Base-by-base conservation (phyloP, 2,113 vertebrate species). In the Sula dactylatra region DNA sequence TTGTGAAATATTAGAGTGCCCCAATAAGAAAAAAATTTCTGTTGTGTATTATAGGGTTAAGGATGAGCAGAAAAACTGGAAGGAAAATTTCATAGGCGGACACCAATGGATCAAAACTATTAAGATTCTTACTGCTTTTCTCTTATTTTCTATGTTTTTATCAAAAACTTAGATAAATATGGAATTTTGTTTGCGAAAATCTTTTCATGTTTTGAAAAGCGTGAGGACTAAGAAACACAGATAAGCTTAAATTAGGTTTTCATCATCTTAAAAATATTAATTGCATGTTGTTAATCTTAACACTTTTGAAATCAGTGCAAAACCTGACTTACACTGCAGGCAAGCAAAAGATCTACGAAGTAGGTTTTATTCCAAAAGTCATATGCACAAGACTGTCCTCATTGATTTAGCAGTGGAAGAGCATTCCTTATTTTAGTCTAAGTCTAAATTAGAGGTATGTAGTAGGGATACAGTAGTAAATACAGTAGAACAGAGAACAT, bases 31-130 rank as follows among this genome's bases (percentile, higher is more conserved):
- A 91, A 91, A 52, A 73, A 36, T 2, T 9, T 86, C 10, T 45
- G 2, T 45, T 50, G 13, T 1, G 2, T 77, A 5, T 29, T 89
- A 81, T 86, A 77, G 55, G 20, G 8, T 8, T 27, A 54, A 66
- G 1, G 1, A 0, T 79, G 7, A 70, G 3, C 20, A 54, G 0
- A 50, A 47, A 79, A 82, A 13, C 0, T 7, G 9, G 25, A 31
- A 65, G 3, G 7, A 59, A 86, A 64, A 36, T 13, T 54, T 76
- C 16, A 31, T 4, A 36, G 5, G 27, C 32, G 3, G 66, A 58
- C 56, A 81, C 31, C 3, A 56, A 4, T 26, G 8, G 13, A 69
- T 29, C 17, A 38, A 80, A 82, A 25, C 1, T 20, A 25, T 36
- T 32, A 38, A 62, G 17, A 34, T 34, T 64, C 3, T 50, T 49